Evolutionary conservation across 2,888 invertebrate genomes (phyloP), one percentile per base, ranked within the genome.

Genomic region (Tethea ocularis): DNA sequence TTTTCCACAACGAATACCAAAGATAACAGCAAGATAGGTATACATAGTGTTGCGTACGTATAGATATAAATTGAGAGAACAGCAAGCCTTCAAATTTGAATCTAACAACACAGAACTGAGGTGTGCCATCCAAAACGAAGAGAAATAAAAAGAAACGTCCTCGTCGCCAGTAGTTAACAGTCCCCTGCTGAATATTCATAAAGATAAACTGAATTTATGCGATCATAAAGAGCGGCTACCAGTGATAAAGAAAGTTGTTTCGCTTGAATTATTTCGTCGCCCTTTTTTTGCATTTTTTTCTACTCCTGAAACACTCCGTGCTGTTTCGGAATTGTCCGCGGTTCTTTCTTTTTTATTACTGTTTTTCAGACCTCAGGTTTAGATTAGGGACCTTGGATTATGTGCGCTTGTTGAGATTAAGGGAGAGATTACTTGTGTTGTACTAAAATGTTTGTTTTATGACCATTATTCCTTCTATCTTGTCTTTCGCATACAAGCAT

Each of bases 141-240:
- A 36, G 33, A 17, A 20, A 46, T 36, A 54, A 54, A 54, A 54
- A 54, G 54, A 54, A 54, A 61, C 60, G 23, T 33, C 7, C 20
- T 5, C 17, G 29, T 36, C 57, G 56, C 51, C 59, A 64, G 62
- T 64, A 71, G 74, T 73, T 74, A 77, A 74, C 77, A 73, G 63
- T 68, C 72, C 70, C 63, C 66, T 62, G 52, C 75, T 87, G 85
- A 89, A 89, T 89, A 89, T 89, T 88, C 88, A 89, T 87, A 86
- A 87, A 88, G 87, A 88, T 88, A 87, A 88, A 87, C 77, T 74
- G 74, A 87, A 89, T 88, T 89, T 88, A 89, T 87, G 80, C 70
- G 75, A 81, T 83, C 88, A 82, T 88, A 88, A 88, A 88, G 77
- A 71, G 74, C 67, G 68, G 61, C 73, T 59, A 58, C 64, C 66